These are phyloP conservation scores for Opisthocomus hoazin DNA, from an alignment of 2,113 vertebrate genomes.

Conservation along the genomic window DNA sequence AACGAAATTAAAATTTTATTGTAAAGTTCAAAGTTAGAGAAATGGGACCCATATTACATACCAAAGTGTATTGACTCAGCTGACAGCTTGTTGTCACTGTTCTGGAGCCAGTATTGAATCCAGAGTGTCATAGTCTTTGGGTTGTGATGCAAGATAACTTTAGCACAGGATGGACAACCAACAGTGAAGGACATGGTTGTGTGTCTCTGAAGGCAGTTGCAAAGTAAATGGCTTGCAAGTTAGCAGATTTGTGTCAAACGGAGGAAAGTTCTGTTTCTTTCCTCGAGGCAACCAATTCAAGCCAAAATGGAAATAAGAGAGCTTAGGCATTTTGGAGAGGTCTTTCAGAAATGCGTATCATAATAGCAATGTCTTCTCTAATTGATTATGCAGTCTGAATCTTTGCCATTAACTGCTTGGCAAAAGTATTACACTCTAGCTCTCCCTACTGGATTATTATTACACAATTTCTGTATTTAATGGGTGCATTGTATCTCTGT, in stretches of 20 bases:
- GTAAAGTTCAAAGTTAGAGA: not conserved
- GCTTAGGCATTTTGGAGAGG: not conserved
- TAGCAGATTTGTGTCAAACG: not conserved
- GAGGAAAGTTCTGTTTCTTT: not conserved
- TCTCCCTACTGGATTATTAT: constrained; percentile 65
- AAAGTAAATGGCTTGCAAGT: not conserved
- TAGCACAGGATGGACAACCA: not conserved
- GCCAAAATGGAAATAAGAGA: not conserved
- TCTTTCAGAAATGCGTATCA: not conserved
- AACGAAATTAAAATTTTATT: not conserved
- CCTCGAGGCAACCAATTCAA: not conserved
- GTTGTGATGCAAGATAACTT: not conserved
- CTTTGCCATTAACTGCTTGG: constrained; percentile 14
- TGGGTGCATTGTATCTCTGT: not conserved
- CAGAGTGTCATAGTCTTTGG: not conserved
- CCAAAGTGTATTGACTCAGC: not conserved
- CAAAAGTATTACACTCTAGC: constrained; percentile 49
- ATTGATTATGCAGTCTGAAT: constrained; percentile 46
- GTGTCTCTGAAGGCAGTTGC: not conserved
- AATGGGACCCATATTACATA: not conserved
- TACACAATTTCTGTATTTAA: constrained; percentile 1
- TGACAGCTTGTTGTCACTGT: not conserved
- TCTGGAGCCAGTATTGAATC: not conserved
- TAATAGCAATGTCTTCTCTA: not conserved
- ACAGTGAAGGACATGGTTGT: not conserved